Evolutionary conservation across 2,888 invertebrate genomes (phyloP), one percentile per base, ranked within the genome.

Genomic region (Arctia plantaginis): DNA sequence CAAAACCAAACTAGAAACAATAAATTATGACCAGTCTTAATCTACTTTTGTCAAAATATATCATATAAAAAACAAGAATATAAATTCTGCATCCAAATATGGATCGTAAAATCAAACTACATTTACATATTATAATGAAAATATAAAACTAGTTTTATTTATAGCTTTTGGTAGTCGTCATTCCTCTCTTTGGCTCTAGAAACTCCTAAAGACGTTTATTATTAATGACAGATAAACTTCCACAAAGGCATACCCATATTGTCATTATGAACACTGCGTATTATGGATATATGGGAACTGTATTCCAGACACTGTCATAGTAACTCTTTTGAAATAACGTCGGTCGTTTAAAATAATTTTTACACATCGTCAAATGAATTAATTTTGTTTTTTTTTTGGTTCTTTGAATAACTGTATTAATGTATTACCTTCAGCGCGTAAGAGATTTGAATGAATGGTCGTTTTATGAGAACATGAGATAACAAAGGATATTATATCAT

Each of bases 121-220:
- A 80, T 83, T 80, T 83, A 67, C 84, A 78, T 80, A 83, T 66
- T 62, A 67, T 85, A 83, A 80, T 83, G 74, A 82, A 77, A 84
- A 75, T 59, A 13, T 65, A 23, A 76, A 84, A 85, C 83, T 74
- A 73, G 79, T 80, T 80, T 75, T 27, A 75, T 70, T 73, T 18
- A 59, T 33, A 35, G 8, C 20, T 59, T 18, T 66, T 27, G 15
- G 66, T 47, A 74, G 76, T 75, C 73, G 67, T 74, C 66, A 71
- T 80, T 78, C 27, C 18, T 27, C 27, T 30, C 4, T 62, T 7
- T 62, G 62, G 18, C 30, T n/a, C 70, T 59, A 72, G 77, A 73
- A 78, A 72, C 86, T 10, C 51, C 23, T 55, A 55, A 51, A 51
- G 51, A 55, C 51, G n/a, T n/a, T 23, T 23, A n/a, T 23, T 23